Evolutionary conservation across 2,113 vertebrate species (phyloP), one percentile per base, ranked within the genome.

Genomic region (Myrmecobius fasciatus): DNA sequence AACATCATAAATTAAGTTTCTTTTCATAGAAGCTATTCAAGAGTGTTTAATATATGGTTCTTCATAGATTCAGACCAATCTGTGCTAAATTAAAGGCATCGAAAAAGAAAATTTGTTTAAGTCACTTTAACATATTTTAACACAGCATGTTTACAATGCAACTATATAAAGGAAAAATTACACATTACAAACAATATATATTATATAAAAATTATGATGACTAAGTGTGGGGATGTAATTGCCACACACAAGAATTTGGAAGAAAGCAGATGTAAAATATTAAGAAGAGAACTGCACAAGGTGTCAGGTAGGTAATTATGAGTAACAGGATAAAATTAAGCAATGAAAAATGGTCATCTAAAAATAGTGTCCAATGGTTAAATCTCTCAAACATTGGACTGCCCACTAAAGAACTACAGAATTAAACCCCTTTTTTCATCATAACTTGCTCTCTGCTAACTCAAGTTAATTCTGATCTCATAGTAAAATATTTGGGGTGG

Each of bases 1-100:
- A 98, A 97, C 96, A 98, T 98, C 96, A 98, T 98, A 98, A 98
- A 98, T 98, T 98, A 98, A 98, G 97, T 97, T 98, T 97, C 96
- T 97, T 98, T 98, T 98, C 97, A 98, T 95, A 96, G 93, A 98
- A 98, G 94, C 94, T 97, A 95, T 98, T 98, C 95, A 98, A 97
- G 96, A 97, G 94, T 98, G 97, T 98, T 98, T 98, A 98, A 97
- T 98, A 98, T 98, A 96, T 98, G 98, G 56, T 89, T 98, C 96
- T 98, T 98, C 96, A 8, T 96, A 95, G 94, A 95, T 98, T 97
- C 98, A 98, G 98, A 98, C 92, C 93, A 98, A 94, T 98, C 92
- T 97, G 92, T 95, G 95, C 97, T 97, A 98, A 97, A 98, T 98
- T 98, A 98, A 98, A 98, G 95, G 75, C 97, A 98, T 96, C 95